Base-by-base conservation (phyloP, 2,113 vertebrate species). In the Ammodytes dubius region DNA sequence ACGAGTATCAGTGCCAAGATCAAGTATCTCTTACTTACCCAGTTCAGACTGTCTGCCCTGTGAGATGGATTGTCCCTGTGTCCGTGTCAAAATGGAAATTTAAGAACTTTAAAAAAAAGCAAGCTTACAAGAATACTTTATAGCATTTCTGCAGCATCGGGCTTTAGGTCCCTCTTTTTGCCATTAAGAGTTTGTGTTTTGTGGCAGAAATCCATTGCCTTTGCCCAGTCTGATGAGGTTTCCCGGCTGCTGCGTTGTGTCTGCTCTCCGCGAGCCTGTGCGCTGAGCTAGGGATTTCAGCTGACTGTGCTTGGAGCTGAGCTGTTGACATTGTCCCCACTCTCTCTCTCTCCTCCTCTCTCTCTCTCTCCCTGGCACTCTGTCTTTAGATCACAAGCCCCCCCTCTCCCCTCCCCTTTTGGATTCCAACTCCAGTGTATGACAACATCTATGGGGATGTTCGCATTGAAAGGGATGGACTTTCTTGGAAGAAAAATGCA, bases 271-370 rank as follows among this genome's bases (percentile, higher is more conserved):
- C 46, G 61, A 80, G 79, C 86, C 67, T 82, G 82, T 81, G 85
- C 77, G 64, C 70, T 4, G 42, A 73, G 91, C 89, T 81, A 77
- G 87, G 87, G 79, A 85, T 94, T 93, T 94, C 90, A 94, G 93
- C 92, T 93, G 94, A 94, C 91, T 91, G 87, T 52, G 84, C 88
- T 93, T 77, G 64, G 90, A 93, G 82, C 83, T 50, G 85, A 89
- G 89, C 87, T 91, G 92, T 90, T 92, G 90, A 93, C 90, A 92
- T 90, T 92, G 87, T 86, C 86, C 86, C 84, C 19, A 0, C 88
- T 84, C 79, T 10, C 87, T 71, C 85, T 47, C 84, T 27, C 57
- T 6, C 61, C 52, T 27, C 39, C 57, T 47, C 79, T 70, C 50
- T 39, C 59, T 47, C 65, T 45, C 76, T 6, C 73, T 42, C 86